These are phyloP conservation scores for Botia almorhae DNA, from an alignment of 2,797 vertebrate genomes.

Conservation along the genomic window DNA sequence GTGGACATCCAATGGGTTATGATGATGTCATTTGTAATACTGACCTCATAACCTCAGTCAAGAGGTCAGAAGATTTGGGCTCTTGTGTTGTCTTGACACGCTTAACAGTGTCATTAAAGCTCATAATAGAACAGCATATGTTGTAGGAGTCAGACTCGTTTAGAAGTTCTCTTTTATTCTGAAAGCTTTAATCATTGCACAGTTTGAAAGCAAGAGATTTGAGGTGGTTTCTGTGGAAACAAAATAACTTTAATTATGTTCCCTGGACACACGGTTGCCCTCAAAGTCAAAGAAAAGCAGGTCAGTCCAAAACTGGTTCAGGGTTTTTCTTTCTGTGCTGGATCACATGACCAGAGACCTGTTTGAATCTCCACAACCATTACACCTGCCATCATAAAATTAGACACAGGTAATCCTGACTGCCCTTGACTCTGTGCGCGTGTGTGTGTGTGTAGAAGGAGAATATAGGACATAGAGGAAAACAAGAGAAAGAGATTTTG, in stretches of 20 bases:
- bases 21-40: constrained; percentile 11
- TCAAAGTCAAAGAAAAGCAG: constrained; percentile 34
- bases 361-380: background rate
- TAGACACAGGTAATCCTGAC: constrained; percentile 40
- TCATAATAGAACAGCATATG: background rate
- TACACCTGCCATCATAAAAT: background rate
- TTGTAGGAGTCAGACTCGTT: background rate
- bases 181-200: constrained; percentile 27
- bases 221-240: constrained; percentile 6
- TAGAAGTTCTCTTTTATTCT: background rate
- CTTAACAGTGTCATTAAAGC: background rate
- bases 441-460: constrained; percentile 43
- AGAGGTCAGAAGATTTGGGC: background rate
- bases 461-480: constrained; percentile 59
- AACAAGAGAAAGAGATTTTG: constrained; percentile 73
- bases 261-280: constrained; percentile 6
- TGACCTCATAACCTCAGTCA: constrained; percentile 8
- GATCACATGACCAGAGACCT: background rate
- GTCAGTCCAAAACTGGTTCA: constrained; percentile 37
- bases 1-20: background rate
- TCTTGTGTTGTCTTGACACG: background rate
- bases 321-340: constrained; percentile 13
- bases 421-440: constrained; percentile 52
- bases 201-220: background rate
- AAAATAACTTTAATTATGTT: constrained; percentile 20